These are phyloP conservation scores for Chironex yamaguchii DNA, from an alignment of 30 jellyfish, hydroid and myxozoan species.

Conservation along the genomic window DNA sequence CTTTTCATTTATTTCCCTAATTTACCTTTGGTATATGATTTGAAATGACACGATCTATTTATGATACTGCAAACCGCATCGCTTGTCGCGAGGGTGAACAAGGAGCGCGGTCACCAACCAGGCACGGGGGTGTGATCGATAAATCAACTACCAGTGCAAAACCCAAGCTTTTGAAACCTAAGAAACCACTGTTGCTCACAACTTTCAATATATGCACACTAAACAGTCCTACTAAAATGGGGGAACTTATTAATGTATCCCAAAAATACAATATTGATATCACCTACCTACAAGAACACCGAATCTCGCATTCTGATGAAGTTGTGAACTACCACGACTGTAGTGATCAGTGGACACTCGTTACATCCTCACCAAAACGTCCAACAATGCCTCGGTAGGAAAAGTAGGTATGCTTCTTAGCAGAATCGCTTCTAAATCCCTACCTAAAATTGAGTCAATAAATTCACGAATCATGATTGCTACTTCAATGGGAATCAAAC, in stretches of 20 bases:
- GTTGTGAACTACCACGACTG: too few species aligned
- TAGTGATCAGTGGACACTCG: too few species aligned
- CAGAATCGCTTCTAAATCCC: too few species aligned
- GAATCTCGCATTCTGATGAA: neutral
- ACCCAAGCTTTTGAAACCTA: neutral
- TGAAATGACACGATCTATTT: neutral
- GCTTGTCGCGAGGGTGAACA: neutral
- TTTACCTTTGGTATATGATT: too few species aligned
- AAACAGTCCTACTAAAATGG: neutral
- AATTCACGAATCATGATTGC: too few species aligned
- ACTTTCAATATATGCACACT: neutral
- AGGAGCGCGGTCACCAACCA: neutral
- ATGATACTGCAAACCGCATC: neutral
- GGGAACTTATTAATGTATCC: neutral
- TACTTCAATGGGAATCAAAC: too few species aligned
- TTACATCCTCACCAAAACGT: too few species aligned
- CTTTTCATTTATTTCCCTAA: too few species aligned
- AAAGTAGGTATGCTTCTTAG: too few species aligned
- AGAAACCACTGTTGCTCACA: neutral
- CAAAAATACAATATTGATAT: neutral
- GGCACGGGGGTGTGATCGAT: neutral
- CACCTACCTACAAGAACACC: neutral
- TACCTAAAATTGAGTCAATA: too few species aligned
- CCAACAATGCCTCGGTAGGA: too few species aligned
- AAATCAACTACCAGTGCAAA: neutral